Evolutionary conservation across 2,888 invertebrate species (phyloP), one percentile per base, ranked within the genome.

Genomic region (Teleiodes luculella): DNA sequence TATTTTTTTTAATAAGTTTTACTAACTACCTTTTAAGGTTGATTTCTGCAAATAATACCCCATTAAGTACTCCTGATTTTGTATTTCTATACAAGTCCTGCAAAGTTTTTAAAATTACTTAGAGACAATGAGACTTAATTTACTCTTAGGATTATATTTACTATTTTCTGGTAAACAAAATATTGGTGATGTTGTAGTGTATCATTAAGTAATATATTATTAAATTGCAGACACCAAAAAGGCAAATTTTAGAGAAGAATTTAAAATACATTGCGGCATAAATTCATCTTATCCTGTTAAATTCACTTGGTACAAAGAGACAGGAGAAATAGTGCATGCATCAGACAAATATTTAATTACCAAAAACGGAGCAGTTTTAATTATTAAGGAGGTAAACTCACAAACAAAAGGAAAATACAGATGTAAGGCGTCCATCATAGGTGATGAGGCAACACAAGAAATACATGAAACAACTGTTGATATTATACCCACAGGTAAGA

Each of bases 251-350:
- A 39, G 39, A 14, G 16, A 37, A 28, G 10, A 24, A 24, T 2
- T 11, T 39, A 11, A 10, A 37, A 28, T 50, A 2, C 7, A 30
- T 4, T 47, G 37, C 36, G 48, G 43, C 28, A 53, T 56, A n/a
- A 50, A 14, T n/a, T 56, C 56, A n/a, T 18, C 20, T 30, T 48
- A 50, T 10, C 45, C 49, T 11, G 20, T 50, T 31, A 48, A 50
- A 37, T 46, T 56, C 14, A 53, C 28, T 24, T 56, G 56, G 56
- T 48, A 18, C n/a, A 43, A 14, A 31, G 37, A 20, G 8, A 20
- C 20, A 10, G 20, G 33, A 24, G 20, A 35, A 35, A 0, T 13
- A 18, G 14, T 50, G 10, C 11, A n/a, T n/a, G n/a, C 20, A 33
- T 50, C 50, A 2, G 28, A 13, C 7, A 37, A 28, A 16, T 39